phyloP scores from a whole-genome alignment of 2,888 invertebrate genomes.

The Mythimna lalbum region DNA sequence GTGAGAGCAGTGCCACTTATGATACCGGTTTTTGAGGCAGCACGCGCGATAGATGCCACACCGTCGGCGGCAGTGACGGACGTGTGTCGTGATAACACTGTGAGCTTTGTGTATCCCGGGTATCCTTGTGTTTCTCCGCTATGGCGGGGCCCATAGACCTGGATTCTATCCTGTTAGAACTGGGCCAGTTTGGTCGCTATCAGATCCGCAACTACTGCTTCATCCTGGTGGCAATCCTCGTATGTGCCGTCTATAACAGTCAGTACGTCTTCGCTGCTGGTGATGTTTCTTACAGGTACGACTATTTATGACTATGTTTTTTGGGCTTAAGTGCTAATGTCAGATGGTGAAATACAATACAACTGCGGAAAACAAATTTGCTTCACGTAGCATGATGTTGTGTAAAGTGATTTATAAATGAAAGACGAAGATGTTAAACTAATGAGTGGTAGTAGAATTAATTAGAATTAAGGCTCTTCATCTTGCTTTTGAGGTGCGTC shows the following conservation, averaged over 20 bases:
- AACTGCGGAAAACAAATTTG: no score
- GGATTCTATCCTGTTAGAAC: slow-evolving; percentile 76
- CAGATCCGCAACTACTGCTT: slow-evolving; percentile 52
- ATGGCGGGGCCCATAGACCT: slow-evolving; percentile 62
- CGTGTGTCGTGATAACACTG: slow-evolving; percentile 22
- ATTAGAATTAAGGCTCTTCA: background rate
- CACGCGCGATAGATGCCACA: slow-evolving; percentile 44
- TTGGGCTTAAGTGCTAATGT: background rate
- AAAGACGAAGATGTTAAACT: background rate
- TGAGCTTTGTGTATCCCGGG: background rate
- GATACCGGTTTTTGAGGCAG: slow-evolving; percentile 39
- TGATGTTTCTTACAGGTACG: slow-evolving; percentile 73
- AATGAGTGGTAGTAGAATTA: no score
- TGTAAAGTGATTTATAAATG: no score
- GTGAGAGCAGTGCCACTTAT: slow-evolving; percentile 16
- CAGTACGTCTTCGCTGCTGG: slow-evolving; percentile 89
- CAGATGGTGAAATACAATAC: no score
- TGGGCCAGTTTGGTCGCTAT: slow-evolving; percentile 68
- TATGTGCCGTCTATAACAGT: slow-evolving; percentile 84
- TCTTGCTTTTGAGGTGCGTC: background rate
- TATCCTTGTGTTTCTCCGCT: slow-evolving; percentile 1
- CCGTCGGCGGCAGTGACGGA: slow-evolving; percentile 16
- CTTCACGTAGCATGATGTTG: no score
- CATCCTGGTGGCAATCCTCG: slow-evolving; percentile 84
- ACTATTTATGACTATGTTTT: background rate